phyloP scores from a whole-genome alignment of 2,797 vertebrate species.

The Buceros bicornis region DNA sequence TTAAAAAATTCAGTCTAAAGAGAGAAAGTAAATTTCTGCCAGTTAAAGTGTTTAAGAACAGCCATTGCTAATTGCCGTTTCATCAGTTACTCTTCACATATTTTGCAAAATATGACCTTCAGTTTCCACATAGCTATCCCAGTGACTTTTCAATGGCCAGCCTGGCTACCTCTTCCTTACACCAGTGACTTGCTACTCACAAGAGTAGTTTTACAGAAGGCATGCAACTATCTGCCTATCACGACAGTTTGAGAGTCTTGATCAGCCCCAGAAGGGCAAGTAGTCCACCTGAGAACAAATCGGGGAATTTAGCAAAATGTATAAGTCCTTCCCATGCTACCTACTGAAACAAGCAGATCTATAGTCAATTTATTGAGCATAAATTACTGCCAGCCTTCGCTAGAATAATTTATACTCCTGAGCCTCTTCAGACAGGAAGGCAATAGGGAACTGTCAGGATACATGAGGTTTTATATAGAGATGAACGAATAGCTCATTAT shows the following conservation, averaged over 20 bases:
- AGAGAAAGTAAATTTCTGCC: background rate
- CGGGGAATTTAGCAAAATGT: slow-evolving; percentile 65
- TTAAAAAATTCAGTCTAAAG: background rate
- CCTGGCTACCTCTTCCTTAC: background rate
- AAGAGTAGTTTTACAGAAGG: background rate
- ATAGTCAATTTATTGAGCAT: slow-evolving; percentile 85
- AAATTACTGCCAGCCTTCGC: slow-evolving; percentile 83
- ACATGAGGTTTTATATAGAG: slow-evolving; percentile 81
- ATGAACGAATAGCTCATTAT: slow-evolving; percentile 76
- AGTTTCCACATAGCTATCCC: background rate
- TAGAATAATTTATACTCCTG: slow-evolving; percentile 85
- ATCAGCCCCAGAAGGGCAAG: background rate
- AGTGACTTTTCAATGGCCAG: background rate
- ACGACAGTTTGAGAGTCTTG: background rate
- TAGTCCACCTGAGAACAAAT: slow-evolving; percentile 44
- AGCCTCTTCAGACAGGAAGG: slow-evolving; percentile 81
- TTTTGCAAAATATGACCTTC: background rate
- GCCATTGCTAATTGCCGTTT: background rate
- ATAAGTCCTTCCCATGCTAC: slow-evolving; percentile 65
- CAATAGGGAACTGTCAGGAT: slow-evolving; percentile 82
- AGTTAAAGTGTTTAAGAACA: background rate
- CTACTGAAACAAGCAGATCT: slow-evolving; percentile 72
- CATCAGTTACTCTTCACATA: background rate
- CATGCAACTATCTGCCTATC: background rate
- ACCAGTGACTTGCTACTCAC: background rate